These are phyloP conservation scores for Zophobas morio DNA, from an alignment of 1,140 invertebrate genomes.

Conservation along the genomic window DNA sequence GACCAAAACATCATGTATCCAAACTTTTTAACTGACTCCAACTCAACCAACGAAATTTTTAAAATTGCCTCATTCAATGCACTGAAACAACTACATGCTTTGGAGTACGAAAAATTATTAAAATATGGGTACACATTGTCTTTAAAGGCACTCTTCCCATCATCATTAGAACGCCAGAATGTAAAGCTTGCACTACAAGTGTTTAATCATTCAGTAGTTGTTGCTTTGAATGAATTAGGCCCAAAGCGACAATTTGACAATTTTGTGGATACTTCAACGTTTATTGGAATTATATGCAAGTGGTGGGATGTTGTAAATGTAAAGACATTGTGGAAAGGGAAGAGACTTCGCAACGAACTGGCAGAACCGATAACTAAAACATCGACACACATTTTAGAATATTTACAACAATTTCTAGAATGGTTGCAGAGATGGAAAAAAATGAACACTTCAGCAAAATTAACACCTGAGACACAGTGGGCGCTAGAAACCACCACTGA, in stretches of 20 bases:
- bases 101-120: conserved; percentile 32
- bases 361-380: conserved; percentile 17
- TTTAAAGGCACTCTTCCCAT: conserved; percentile 42
- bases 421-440: too few species aligned
- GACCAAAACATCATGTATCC: conserved; percentile 9
- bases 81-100: conserved; percentile 16
- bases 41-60: not conserved
- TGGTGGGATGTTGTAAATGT: conserved; percentile 49
- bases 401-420: too few species aligned
- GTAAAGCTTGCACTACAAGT: conserved; percentile 36
- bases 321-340: conserved; percentile 12
- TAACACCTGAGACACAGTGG: too few species aligned
- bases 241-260: not conserved
- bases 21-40: not conserved
- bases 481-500: too few species aligned
- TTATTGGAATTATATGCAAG: conserved; percentile 17
- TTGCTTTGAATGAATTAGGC: conserved; percentile 26
- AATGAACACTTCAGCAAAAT: too few species aligned
- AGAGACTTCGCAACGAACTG: not conserved
- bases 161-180: conserved; percentile 46
- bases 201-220: conserved; percentile 10
- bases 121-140: conserved; percentile 44
- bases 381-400: too few species aligned
- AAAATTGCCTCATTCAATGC: conserved; percentile 32
- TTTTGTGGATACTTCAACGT: conserved; percentile 34